Base-by-base conservation (phyloP, 2,113 vertebrate species). In the Bucco capensis region DNA sequence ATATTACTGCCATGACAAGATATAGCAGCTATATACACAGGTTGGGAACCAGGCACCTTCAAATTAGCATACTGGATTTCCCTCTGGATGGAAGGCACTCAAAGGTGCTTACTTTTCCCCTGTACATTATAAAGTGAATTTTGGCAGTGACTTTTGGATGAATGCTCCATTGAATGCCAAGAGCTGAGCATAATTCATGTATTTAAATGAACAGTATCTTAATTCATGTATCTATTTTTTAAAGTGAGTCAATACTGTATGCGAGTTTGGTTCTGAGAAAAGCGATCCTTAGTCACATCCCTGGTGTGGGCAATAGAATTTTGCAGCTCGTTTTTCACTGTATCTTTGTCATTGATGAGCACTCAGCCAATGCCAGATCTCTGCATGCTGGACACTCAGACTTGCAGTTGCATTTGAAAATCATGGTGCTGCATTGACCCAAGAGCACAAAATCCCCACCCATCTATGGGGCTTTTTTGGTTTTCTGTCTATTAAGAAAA, bases 281-380 rank as follows among this genome's bases (percentile, higher is more conserved):
- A 47, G 4, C 0, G 7, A 67, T 47, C 28, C 22, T 84, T 44
- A 67, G 30, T 69, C 19, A 51, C 31, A n/a, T 28, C 14, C 9
- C 35, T 3, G 1, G 5, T 89, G n/a, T 58, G 30, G 38, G 8
- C 71, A 37, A 84, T 15, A 58, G 28, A 47, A 37, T 79, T 87
- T n/a, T 83, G 33, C 16, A 49, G 51, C 33, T 15, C 8, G 7
- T 3, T 65, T 80, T 83, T 72, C 35, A 35, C 30, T 24, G 13
- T n/a, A 18, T 28, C 27, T 65, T 83, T 49, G 65, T 25, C 19
- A 22, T 30, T 4, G 6, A 18, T 40, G 50, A 60, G 46, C 28
- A 58, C 38, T 28, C 0, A 0, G 33, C 10, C n/a, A 58, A 49
- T 40, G 19, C 4, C 38, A 67, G n/a, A 28, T 38, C 6, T 79